Percentiles rank a stretch among this genome's conserved stretches.
phyloP scores from a whole-genome alignment of 2,797 vertebrate species.

The Holocentrus rufus region DNA sequence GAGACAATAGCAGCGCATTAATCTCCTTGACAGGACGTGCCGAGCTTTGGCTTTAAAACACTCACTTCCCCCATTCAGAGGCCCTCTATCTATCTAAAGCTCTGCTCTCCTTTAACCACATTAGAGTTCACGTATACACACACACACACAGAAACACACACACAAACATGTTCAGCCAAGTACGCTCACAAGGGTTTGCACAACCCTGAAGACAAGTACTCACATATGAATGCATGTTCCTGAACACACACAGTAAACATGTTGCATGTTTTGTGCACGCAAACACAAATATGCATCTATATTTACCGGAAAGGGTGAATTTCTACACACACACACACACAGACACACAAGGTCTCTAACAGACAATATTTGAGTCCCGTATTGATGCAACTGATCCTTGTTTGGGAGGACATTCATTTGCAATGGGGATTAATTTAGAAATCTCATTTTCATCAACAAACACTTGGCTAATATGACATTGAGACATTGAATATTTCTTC shows the following conservation, averaged over 20 bases:
- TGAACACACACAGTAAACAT: neutral
- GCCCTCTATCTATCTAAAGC: slow-evolving; percentile 59
- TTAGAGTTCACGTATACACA: slow-evolving; percentile 30
- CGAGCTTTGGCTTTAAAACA: slow-evolving; percentile 72
- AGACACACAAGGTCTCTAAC: too few relatives aligned
- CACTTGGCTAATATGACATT: too few relatives aligned
- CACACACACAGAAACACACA: slow-evolving; percentile 15
- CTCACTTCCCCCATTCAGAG: slow-evolving; percentile 52
- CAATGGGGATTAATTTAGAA: too few relatives aligned
- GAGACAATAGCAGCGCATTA: slow-evolving; percentile 84
- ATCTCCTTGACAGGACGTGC: slow-evolving; percentile 79
- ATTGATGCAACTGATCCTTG: too few relatives aligned
- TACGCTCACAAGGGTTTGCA: neutral
- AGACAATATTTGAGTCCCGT: too few relatives aligned
- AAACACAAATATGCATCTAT: neutral
- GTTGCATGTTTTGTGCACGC: neutral
- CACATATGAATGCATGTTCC: neutral
- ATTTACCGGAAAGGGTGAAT: too few relatives aligned
- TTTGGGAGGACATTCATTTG: too few relatives aligned
- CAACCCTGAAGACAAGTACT: neutral
- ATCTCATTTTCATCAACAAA: too few relatives aligned
- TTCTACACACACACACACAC: too few relatives aligned
- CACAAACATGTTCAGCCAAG: too few relatives aligned
- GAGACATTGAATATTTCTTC: too few relatives aligned
- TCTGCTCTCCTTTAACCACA: slow-evolving; percentile 40